Conservation (phyloP, 2,797 vertebrate genomes). For the Momotus momota region DNA sequence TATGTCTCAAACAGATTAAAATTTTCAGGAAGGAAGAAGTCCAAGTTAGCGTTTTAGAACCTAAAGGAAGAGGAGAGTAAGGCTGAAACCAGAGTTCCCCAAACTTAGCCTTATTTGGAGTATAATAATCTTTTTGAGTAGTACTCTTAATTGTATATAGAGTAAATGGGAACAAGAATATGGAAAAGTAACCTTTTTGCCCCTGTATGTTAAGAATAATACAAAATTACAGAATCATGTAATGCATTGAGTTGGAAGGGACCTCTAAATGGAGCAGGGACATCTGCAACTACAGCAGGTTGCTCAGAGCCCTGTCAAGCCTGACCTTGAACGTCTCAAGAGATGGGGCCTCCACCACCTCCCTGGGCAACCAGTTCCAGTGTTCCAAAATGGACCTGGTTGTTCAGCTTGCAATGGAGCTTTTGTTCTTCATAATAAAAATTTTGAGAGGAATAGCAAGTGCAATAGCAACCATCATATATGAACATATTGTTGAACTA, state of each 20-base stretch:
- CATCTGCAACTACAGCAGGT: too few species aligned
- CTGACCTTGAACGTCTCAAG: too few species aligned
- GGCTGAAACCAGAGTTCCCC: neutral
- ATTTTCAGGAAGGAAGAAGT: neutral
- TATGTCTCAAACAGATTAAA: neutral
- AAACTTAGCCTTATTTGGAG: neutral
- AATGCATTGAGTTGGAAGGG: too few species aligned
- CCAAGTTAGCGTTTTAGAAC: neutral
- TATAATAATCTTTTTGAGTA: neutral
- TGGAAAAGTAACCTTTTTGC: accelerated
- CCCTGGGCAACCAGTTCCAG: too few species aligned
- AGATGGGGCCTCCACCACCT: too few species aligned
- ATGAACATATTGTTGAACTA: neutral
- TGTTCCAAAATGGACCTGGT: neutral
- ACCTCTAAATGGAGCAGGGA: too few species aligned
- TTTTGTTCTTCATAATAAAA: neutral
- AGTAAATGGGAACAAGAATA: neutral
- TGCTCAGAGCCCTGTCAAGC: too few species aligned
- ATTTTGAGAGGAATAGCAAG: neutral
- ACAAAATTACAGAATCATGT: neutral
- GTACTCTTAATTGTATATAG: neutral
- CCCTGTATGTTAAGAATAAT: neutral
- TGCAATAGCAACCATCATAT: neutral
- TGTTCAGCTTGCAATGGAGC: neutral
- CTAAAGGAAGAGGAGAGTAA: neutral